Conservation (phyloP, 2,888 invertebrate species). For the Epinotia nisella region DNA sequence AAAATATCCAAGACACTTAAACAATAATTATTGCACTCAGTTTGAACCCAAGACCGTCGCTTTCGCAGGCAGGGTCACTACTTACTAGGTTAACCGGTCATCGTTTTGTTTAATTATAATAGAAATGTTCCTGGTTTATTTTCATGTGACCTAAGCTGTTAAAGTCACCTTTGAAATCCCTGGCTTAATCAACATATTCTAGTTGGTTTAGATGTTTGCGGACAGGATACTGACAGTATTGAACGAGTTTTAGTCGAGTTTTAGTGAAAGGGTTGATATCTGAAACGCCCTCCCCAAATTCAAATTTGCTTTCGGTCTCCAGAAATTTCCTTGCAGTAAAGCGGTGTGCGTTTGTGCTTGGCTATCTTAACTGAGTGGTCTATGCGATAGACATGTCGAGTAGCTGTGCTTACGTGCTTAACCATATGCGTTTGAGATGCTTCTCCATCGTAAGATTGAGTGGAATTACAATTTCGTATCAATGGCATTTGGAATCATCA, state of each 20-base stretch:
- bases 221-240: no score
- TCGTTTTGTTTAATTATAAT: not conserved
- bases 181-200: no score
- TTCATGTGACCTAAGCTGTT: not conserved
- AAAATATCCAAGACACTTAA: no score
- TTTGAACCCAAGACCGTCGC: no score
- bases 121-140: not conserved
- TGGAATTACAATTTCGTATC: not conserved
- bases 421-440: not conserved
- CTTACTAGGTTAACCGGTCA: no score
- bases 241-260: no score
- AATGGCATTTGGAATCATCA: not conserved
- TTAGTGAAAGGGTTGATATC: no score
- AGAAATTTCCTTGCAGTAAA: not conserved
- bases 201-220: no score
- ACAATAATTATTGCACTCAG: no score
- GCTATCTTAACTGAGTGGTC: not conserved
- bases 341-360: not conserved
- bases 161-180: no score
- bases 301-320: not conserved
- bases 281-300: not conserved
- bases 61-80: no score
- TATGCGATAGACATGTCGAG: not conserved
- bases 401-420: not conserved
- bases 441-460: not conserved